Conservation (phyloP, 1,140 invertebrate species). For the Hestina assimilis region DNA sequence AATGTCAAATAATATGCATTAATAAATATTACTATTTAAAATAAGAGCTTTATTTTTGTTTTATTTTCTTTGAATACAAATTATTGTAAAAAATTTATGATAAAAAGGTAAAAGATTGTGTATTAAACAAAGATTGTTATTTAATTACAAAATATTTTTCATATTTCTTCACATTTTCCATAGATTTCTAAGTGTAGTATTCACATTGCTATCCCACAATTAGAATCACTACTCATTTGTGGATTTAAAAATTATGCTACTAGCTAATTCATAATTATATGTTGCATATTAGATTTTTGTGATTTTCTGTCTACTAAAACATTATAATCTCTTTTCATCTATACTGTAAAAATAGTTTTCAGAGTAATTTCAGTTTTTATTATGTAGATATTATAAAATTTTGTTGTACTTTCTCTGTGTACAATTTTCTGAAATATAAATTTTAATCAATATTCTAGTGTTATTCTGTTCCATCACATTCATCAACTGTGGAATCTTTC, state of each 20-base stretch:
- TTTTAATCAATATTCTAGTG: constrained; percentile 58
- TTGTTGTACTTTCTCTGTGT: constrained; percentile 75
- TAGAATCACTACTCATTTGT: constrained; percentile 26
- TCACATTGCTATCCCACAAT: constrained; percentile 19
- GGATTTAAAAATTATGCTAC: constrained; percentile 40
- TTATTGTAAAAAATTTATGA: constrained; percentile 34
- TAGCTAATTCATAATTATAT: constrained; percentile 47
- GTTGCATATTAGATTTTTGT: constrained; percentile 55
- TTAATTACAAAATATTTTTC: constrained; percentile 6
- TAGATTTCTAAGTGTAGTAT: constrained; percentile 17
- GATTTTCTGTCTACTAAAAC: constrained; percentile 45
- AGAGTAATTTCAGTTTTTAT: constrained; percentile 57
- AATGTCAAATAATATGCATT: constrained; percentile 72
- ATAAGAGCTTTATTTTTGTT: constrained; percentile 70
- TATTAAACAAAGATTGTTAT: constrained; percentile 9
- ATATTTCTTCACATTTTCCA: constrained; percentile 12
- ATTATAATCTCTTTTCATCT: constrained; percentile 61
- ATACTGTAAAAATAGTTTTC: constrained; percentile 55
- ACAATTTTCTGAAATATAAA: constrained; percentile 78
- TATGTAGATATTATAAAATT: constrained; percentile 58
- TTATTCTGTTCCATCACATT: constrained; percentile 27
- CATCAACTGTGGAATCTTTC: constrained; percentile 40
- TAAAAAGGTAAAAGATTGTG: constrained; percentile 20
- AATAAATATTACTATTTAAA: constrained; percentile 75
- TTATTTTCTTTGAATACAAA: constrained; percentile 35